A percentile compares a stretch with the other conserved stretches of the same genome.
Conservation (phyloP, 2,888 invertebrate species). For the Noctua pronuba region DNA sequence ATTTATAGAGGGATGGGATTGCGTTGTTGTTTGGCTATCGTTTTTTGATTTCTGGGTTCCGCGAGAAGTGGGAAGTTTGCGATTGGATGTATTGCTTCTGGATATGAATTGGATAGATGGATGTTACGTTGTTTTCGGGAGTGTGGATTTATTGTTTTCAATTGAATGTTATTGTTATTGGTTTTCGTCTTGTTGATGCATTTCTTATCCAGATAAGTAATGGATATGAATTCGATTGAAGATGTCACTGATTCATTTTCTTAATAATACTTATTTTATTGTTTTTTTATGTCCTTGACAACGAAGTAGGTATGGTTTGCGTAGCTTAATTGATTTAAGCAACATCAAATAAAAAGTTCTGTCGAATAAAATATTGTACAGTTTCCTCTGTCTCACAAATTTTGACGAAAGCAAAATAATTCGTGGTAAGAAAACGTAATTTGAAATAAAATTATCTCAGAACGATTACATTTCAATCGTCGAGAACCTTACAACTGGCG, state of each 20-base stretch:
- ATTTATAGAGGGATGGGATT: constrained; percentile 71
- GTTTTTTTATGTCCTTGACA: no score
- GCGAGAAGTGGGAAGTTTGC: constrained; percentile 12
- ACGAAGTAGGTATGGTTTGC: background rate
- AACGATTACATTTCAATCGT: constrained; percentile 22
- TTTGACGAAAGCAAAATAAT: background rate
- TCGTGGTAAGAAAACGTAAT: background rate
- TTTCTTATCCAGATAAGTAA: background rate
- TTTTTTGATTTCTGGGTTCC: constrained; percentile 50
- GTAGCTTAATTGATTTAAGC: background rate
- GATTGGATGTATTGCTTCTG: constrained; percentile 21
- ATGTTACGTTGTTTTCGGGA: constrained; percentile 4
- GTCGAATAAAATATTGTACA: background rate
- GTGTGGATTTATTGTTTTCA: constrained; percentile 29
- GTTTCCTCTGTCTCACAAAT: background rate
- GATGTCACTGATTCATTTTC: background rate
- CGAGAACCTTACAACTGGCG: constrained; percentile 7
- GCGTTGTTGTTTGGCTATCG: constrained; percentile 63
- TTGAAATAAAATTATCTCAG: constrained; percentile 7
- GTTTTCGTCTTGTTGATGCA: background rate
- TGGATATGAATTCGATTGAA: background rate
- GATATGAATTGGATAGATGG: constrained; percentile 14
- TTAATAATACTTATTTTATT: background rate
- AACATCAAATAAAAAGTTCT: background rate
- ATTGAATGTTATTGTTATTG: constrained; percentile 3